Evolutionary conservation across 2,888 invertebrate species (phyloP).

Genomic region (Odontomyia ornata): DNA sequence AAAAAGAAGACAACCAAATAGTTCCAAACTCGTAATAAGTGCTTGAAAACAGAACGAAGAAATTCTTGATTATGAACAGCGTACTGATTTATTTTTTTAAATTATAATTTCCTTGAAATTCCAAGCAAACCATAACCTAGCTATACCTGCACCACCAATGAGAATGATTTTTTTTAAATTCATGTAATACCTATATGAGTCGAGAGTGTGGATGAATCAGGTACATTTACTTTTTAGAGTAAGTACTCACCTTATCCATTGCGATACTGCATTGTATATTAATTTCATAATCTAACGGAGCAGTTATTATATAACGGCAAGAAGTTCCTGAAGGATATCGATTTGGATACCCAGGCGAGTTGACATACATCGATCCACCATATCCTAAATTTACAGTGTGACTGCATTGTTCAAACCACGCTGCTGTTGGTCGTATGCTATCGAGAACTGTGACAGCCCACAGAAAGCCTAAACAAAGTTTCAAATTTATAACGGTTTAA

Average conservation of each 20-base stretch:
- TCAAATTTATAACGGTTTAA: neutral
- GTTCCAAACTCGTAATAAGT: too few species aligned
- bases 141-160: too few species aligned
- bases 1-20: too few species aligned
- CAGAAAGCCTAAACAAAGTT: neutral
- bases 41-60: too few species aligned
- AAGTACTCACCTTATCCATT: constrained; percentile 56
- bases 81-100: too few species aligned
- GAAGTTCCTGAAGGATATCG: constrained; percentile 57
- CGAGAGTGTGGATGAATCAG: too few species aligned
- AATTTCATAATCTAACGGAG: constrained; percentile 57
- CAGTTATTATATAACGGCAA: constrained; percentile 59
- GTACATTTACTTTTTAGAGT: too few species aligned
- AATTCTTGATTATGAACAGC: too few species aligned
- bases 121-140: too few species aligned
- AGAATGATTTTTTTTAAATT: too few species aligned
- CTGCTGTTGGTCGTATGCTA: neutral
- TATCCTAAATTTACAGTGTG: constrained; percentile 46
- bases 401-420: constrained; percentile 42
- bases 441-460: neutral
- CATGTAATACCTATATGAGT: too few species aligned
- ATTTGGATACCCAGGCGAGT: constrained; percentile 58
- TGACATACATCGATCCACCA: constrained; percentile 53
- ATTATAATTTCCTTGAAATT: too few species aligned
- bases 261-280: constrained; percentile 54